phyloP scores from a whole-genome alignment of 2,888 invertebrate species.

The Dromius quadrimaculatus region DNA sequence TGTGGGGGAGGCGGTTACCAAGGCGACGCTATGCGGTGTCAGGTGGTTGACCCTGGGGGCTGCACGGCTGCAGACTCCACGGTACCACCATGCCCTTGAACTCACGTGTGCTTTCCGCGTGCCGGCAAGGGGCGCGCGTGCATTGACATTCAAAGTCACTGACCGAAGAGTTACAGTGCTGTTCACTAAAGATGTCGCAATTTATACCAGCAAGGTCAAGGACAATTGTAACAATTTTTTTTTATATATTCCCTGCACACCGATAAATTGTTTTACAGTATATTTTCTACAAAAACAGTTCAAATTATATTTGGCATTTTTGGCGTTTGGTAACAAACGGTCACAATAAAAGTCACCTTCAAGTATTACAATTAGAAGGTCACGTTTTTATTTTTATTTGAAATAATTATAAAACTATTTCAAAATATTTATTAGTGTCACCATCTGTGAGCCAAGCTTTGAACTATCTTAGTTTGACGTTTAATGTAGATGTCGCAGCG shows the following conservation, averaged over 20 bases:
- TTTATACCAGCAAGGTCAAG: conserved; percentile 59
- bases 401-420: conserved; percentile 8
- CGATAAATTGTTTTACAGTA: too few species aligned
- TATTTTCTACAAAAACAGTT: too few species aligned
- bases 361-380: conserved; percentile 6
- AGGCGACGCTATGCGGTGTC: conserved; percentile 55
- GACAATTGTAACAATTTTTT: too few species aligned
- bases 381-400: background rate
- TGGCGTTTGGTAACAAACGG: background rate
- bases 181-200: conserved; percentile 51
- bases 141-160: conserved; percentile 43
- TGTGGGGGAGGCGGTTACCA: conserved; percentile 44
- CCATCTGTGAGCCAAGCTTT: background rate
- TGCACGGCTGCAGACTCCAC: conserved; percentile 14
- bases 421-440: background rate
- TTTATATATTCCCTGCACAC: too few species aligned
- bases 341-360: conserved; percentile 50
- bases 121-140: conserved; percentile 43
- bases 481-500: conserved; percentile 22
- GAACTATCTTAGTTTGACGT: background rate
- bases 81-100: conserved; percentile 32
- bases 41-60: conserved; percentile 41
- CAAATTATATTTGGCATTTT: conserved; percentile 17
- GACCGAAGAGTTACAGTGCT: conserved; percentile 53
- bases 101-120: conserved; percentile 46